Evolutionary conservation across 2,888 invertebrate genomes (phyloP), one percentile per base, ranked within the genome.

Genomic region (Zygaena filipendulae): DNA sequence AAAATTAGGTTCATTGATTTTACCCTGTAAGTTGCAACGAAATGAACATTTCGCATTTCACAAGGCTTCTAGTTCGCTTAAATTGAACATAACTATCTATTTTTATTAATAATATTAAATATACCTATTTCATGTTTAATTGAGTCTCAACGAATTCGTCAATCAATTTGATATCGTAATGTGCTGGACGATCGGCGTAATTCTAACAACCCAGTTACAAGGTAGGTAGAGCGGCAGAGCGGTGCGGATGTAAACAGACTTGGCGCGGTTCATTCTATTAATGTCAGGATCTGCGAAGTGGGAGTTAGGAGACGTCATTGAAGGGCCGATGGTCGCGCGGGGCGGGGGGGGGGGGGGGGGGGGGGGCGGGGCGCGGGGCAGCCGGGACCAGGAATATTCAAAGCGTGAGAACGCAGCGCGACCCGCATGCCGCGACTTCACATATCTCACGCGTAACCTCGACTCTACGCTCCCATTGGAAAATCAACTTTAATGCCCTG

Each of bases 381-480:
- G 59, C 56, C 68, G 64, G 67, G 64, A 70, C 60, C 74, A 72
- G 74, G 74, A 71, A 75, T 75, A 79, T 79, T 77, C 74, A 74
- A 75, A 77, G 77, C 77, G 77, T 79, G 77, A 79, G 77, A 79
- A 79, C 75, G 68, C 59, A 52, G 69, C 64, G 75, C 74, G 77
- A 74, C 77, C 77, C 77, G 77, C 77, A 77, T 79, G 77, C 77
- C 72, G 68, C 68, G 67, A 67, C 71, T 74, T 64, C 71, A 74
- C 74, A 75, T 77, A 79, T 77, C 77, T 77, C 77, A 79, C 77
- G 77, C 69, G 71, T 68, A 72, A 75, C 75, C 68, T 74, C 74
- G 63, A 59, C 56, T 36, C 33, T 21, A 32, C 23, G 10, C 36
- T 27, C 23, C 28, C 41, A 35, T 13, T 25, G 56, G 27, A 69